These are phyloP conservation scores for Carduelis carduelis DNA, from an alignment of 2,797 vertebrate species.

Conservation along the genomic window DNA sequence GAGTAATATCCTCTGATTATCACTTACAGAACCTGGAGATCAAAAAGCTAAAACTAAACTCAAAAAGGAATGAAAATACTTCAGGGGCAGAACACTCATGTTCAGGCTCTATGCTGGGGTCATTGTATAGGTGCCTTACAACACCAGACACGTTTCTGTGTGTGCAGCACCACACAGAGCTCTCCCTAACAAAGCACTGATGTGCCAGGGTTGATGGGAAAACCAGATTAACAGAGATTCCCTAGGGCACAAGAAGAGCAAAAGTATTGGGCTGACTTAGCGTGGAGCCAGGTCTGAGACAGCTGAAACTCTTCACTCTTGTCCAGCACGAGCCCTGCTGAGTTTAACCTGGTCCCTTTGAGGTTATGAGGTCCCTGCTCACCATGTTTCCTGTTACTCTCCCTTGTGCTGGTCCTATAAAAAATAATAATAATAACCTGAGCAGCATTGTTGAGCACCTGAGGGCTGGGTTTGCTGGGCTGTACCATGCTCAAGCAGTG, in stretches of 20 bases:
- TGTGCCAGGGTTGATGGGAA: background rate
- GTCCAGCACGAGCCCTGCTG: background rate
- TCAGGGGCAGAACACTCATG: rapidly evolving
- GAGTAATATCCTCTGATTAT: background rate
- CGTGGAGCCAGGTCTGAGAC: background rate
- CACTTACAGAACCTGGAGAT: background rate
- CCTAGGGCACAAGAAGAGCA: background rate
- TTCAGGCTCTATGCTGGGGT: background rate
- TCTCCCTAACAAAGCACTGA: rapidly evolving
- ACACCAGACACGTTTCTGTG: background rate
- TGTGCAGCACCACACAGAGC: background rate
- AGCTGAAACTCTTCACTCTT: background rate
- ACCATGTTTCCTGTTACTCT: background rate
- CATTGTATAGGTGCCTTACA: background rate
- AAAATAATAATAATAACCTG: background rate
- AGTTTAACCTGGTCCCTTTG: background rate
- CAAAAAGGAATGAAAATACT: background rate
- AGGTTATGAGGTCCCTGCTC: background rate
- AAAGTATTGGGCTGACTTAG: background rate
- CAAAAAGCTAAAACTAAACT: background rate
- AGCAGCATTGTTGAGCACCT: background rate
- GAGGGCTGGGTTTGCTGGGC: background rate
- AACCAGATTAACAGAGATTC: background rate
- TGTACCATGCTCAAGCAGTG: background rate
- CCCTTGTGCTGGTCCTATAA: background rate